phyloP scores from a whole-genome alignment of 2,797 vertebrate genomes.

The Rhadinocentrus ornatus region DNA sequence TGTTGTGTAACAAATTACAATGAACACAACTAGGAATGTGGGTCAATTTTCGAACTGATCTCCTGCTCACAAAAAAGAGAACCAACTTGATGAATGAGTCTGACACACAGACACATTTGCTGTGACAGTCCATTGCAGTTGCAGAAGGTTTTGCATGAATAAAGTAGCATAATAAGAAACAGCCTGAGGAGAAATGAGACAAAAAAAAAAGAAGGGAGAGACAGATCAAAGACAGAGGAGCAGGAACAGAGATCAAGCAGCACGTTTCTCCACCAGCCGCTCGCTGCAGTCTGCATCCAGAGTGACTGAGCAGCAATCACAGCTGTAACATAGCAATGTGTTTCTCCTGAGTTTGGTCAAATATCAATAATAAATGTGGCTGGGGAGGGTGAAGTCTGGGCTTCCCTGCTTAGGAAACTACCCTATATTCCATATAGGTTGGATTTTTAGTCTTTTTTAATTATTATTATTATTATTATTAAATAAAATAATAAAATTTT shows the following conservation, averaged over 20 bases:
- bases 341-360: conserved; percentile 1
- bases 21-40: conserved; percentile 19
- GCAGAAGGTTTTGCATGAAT: conserved; percentile 58
- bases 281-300: conserved; percentile 36
- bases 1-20: conserved; percentile 41
- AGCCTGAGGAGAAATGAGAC: conserved; percentile 44
- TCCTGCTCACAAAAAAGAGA: conserved; percentile 23
- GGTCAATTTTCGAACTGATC: conserved; percentile 43
- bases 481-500: too few relatives aligned
- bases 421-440: too few relatives aligned
- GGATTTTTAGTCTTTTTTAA: too few relatives aligned
- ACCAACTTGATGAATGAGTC: conserved; percentile 49
- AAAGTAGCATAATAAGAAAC: conserved; percentile 55
- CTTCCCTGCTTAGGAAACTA: too few relatives aligned
- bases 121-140: conserved; percentile 29
- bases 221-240: conserved; percentile 64
- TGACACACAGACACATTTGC: conserved; percentile 18
- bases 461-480: too few relatives aligned
- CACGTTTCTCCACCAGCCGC: conserved; percentile 61
- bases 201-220: conserved; percentile 33
- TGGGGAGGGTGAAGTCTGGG: too few relatives aligned
- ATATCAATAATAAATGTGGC: background rate
- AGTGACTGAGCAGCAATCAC: conserved; percentile 43
- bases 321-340: conserved; percentile 24
- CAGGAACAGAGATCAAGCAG: conserved; percentile 51